Evolutionary conservation across 2,113 vertebrate genomes (phyloP).

Genomic region (Aplodontia rufa): DNA sequence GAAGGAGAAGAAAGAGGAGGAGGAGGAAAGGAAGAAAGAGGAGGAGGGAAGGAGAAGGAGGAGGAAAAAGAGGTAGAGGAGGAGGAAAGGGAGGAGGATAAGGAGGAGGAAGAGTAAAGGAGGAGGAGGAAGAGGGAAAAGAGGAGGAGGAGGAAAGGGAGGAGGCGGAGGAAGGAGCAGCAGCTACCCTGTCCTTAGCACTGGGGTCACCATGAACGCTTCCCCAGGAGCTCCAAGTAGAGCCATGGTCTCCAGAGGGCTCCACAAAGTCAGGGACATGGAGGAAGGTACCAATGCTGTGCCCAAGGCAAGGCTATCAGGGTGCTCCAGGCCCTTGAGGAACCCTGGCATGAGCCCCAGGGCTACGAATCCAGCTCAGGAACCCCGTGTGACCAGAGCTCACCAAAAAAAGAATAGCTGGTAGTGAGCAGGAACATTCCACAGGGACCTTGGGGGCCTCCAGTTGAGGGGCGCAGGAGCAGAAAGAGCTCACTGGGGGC

Average conservation of each 20-base stretch:
- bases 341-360: neutral
- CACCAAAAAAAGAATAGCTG: neutral
- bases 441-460: neutral
- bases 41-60: too few species aligned
- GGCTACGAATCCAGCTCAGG: neutral
- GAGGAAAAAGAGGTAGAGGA: too few species aligned
- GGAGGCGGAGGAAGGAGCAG: too few species aligned
- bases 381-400: neutral
- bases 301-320: neutral
- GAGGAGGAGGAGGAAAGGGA: too few species aligned
- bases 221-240: neutral
- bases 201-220: rapidly evolving
- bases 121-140: too few species aligned
- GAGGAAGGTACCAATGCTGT: rapidly evolving
- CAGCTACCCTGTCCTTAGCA: neutral
- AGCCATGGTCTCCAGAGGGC: neutral
- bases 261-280: neutral
- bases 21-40: too few species aligned
- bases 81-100: too few species aligned
- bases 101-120: too few species aligned
- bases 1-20: too few species aligned
- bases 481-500: neutral
- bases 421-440: rapidly evolving
- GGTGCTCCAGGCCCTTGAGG: rapidly evolving
- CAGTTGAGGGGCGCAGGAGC: neutral